phyloP scores from a whole-genome alignment of 1,140 invertebrate genomes.

The Proales similis region DNA sequence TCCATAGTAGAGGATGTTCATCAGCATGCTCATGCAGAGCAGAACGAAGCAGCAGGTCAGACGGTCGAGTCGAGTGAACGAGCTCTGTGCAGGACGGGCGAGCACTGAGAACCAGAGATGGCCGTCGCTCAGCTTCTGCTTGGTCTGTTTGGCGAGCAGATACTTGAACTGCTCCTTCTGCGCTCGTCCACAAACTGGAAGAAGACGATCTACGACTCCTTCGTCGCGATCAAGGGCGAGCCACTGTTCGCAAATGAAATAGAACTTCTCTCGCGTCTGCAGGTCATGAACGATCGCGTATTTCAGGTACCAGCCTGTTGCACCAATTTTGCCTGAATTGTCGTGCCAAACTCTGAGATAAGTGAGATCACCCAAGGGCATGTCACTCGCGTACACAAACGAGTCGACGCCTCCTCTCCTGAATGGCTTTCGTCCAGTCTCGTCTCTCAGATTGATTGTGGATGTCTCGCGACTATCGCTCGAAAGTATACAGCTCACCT shows the following conservation, averaged over 20 bases:
- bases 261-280: constrained; percentile 56
- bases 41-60: constrained; percentile 58
- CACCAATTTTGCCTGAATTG: constrained; percentile 55
- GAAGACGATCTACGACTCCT: constrained; percentile 56
- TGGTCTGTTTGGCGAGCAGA: constrained; percentile 53
- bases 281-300: constrained; percentile 56
- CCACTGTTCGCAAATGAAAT: constrained; percentile 57
- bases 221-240: constrained; percentile 59
- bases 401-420: constrained; percentile 52
- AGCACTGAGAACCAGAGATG: constrained; percentile 60
- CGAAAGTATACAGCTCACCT: constrained; percentile 47
- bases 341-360: constrained; percentile 60
- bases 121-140: constrained; percentile 56
- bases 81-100: constrained; percentile 54
- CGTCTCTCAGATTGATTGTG: constrained; percentile 51
- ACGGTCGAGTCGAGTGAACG: constrained; percentile 56
- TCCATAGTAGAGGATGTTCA: constrained; percentile 59
- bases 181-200: constrained; percentile 56
- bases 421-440: constrained; percentile 51
- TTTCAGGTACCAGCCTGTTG: constrained; percentile 57
- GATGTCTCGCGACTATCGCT: constrained; percentile 57
- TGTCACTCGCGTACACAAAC: constrained; percentile 50
- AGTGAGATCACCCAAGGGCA: constrained; percentile 55
- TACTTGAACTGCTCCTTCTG: constrained; percentile 55
- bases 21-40: constrained; percentile 57